Evolutionary conservation across 2,888 invertebrate species (phyloP).

Genomic region (Eristalinus aeneus): DNA sequence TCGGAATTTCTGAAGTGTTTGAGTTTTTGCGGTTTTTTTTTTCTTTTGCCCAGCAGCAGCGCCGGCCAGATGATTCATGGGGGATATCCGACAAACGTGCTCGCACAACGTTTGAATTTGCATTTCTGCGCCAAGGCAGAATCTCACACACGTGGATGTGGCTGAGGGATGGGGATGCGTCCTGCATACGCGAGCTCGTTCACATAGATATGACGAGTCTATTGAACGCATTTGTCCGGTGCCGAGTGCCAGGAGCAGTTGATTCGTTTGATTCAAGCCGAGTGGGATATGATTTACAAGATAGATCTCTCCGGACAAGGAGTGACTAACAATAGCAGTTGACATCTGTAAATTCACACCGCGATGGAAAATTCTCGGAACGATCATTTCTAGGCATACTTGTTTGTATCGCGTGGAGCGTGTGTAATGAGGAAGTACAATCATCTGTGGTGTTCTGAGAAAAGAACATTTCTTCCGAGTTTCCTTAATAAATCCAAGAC

Average conservation of each 20-base stretch:
- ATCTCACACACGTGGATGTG: background rate
- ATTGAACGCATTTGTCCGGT: constrained; percentile 10
- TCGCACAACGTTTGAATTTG: constrained; percentile 61
- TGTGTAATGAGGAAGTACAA: background rate
- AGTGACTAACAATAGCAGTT: background rate
- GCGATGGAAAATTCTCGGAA: background rate
- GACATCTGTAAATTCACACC: background rate
- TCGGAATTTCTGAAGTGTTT: background rate
- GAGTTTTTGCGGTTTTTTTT: no score
- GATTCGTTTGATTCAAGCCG: constrained; percentile 13
- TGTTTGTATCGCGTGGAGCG: background rate
- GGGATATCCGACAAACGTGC: constrained; percentile 51
- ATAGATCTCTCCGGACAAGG: background rate
- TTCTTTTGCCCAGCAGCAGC: constrained; percentile 19
- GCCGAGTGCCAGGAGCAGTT: constrained; percentile 12
- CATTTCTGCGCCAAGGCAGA: constrained; percentile 40
- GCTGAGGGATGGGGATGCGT: constrained; percentile 35
- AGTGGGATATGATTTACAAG: background rate
- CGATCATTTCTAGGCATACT: background rate
- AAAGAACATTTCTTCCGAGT: background rate
- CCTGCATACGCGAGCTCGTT: constrained; percentile 25
- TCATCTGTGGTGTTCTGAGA: background rate
- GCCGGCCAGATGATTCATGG: constrained; percentile 49
- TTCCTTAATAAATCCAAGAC: background rate
- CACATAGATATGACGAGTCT: background rate